Percentiles rank a stretch among this genome's conserved stretches.
These are phyloP conservation scores for Cephus pygmeus DNA, from an alignment of 2,888 invertebrate genomes.

Conservation along the genomic window DNA sequence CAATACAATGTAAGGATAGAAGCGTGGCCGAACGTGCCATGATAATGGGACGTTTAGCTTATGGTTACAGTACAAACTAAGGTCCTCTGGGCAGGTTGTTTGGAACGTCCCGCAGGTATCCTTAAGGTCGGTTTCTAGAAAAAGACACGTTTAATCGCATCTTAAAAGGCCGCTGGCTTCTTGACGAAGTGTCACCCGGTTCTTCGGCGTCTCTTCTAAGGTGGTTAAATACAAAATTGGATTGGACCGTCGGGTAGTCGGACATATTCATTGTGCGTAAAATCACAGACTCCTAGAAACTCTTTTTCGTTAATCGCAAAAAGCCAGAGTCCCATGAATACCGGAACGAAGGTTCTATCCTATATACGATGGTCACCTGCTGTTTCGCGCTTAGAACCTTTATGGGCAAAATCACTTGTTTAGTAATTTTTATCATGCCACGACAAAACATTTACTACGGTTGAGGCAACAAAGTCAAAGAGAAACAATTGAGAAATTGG, in stretches of 20 bases:
- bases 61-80: slow-evolving; percentile 24
- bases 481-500: neutral
- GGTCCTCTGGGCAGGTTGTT: slow-evolving; percentile 26
- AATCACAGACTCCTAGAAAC: neutral
- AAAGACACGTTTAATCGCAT: slow-evolving; percentile 46
- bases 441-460: neutral
- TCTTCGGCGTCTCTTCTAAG: slow-evolving; percentile 16
- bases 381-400: neutral
- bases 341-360: neutral
- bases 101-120: slow-evolving; percentile 35
- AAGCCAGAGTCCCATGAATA: neutral
- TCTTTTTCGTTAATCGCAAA: slow-evolving; percentile 4
- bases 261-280: neutral
- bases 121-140: slow-evolving; percentile 18
- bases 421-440: neutral
- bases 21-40: slow-evolving; percentile 47
- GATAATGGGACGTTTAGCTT: slow-evolving; percentile 55
- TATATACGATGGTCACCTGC: neutral
- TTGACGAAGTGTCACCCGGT: slow-evolving; percentile 37
- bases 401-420: neutral
- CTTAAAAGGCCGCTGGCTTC: slow-evolving; percentile 44
- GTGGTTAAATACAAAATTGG: slow-evolving; percentile 25
- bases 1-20: neutral
- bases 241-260: slow-evolving; percentile 18
- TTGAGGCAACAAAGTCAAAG: neutral